Base-by-base conservation (phyloP, 2,797 vertebrate genomes). In the Sebastes paucispinis region DNA sequence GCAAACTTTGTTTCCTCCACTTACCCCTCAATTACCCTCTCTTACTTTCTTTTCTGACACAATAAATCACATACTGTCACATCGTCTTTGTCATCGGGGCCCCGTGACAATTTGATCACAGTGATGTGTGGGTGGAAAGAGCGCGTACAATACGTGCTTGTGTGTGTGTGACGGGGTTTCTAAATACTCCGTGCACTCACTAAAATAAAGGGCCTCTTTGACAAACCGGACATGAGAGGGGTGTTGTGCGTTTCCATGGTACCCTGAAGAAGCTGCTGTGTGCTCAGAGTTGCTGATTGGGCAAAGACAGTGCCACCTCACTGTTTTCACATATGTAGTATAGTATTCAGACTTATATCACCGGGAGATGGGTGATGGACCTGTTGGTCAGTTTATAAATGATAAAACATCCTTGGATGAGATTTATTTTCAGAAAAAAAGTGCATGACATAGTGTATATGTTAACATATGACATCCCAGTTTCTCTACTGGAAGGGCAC, bases 51-150 rank as follows among this genome's bases (percentile, higher is more conserved):
- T 69, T 79, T 85, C 89, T 92, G 90, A 93, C 91, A 88, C 79
- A 64, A 87, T 90, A 91, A 92, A 92, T 91, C 89, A 91, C 88
- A 91, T 75, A 68, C 90, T 93, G 92, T 91, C 91, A 91, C 83
- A 25, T 2, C 11, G 84, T 74, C 86, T 87, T 79, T 89, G 91
- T 88, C 89, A 83, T 64, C 20, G 5, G 70, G 67, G 72, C 66
- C 75, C 67, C 63, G 60, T 87, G 90, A 91, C 85, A 75, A 83
- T 69, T 73, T 80, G 67, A 88, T 91, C 87, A 69, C 24, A 29
- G 81, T 24, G 69, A 77, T 67, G 81, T 58, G 90, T 91, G 91
- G 90, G 92, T 62, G 91, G 84, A 63, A 74, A 66, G 75, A 73
- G 66, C 10, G 24, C n/a, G 68, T 58, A 77, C 75, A 86, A 79